Evolutionary conservation across 1,140 invertebrate genomes (phyloP).

Genomic region (Saccostrea cuccullata): DNA sequence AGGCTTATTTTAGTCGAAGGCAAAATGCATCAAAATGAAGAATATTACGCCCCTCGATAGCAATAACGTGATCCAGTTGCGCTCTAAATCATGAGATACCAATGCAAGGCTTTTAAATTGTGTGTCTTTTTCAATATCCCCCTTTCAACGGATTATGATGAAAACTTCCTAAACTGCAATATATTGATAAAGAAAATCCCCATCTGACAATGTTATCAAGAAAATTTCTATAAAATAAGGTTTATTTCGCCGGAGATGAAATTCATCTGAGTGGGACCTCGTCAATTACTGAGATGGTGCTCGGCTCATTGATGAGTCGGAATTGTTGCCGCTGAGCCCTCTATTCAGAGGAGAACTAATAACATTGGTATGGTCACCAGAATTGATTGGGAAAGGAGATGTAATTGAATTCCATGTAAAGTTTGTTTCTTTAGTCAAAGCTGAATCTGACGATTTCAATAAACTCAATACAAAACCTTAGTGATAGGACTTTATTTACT

Average conservation of each 20-base stretch:
- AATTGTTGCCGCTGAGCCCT: background rate
- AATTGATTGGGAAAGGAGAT: background rate
- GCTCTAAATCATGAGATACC: background rate
- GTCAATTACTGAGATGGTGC: background rate
- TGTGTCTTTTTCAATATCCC: background rate
- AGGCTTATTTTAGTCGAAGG: background rate
- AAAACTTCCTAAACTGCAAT: background rate
- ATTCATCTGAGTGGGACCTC: background rate
- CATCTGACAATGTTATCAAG: background rate
- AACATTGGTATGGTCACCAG: background rate
- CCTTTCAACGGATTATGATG: background rate
- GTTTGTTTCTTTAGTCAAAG: background rate
- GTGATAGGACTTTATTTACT: background rate
- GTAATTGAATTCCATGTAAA: conserved; percentile 24
- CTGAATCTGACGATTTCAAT: background rate
- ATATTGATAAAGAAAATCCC: conserved; percentile 12
- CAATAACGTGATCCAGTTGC: background rate
- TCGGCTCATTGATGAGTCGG: background rate
- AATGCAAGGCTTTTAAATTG: background rate
- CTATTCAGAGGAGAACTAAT: background rate
- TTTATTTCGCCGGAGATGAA: conserved; percentile 20
- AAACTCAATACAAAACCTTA: background rate
- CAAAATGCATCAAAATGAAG: background rate
- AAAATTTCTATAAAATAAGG: background rate
- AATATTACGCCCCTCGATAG: background rate